Percentiles rank a stretch among this genome's conserved stretches.
These are phyloP conservation scores for Colletes gigas DNA, from an alignment of 1,140 invertebrate species.

Conservation along the genomic window DNA sequence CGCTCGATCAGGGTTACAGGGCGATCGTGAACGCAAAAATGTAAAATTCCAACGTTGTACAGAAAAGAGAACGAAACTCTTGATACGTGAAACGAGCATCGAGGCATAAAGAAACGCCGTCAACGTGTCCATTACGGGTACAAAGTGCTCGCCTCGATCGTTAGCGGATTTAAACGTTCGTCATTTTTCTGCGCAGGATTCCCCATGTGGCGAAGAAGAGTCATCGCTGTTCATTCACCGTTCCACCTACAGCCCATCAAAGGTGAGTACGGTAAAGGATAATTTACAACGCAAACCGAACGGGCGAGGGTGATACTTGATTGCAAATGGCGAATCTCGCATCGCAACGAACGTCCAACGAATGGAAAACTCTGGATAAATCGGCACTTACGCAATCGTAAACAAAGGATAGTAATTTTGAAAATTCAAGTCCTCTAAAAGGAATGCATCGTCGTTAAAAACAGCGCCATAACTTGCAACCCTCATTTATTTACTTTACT, in stretches of 20 bases:
- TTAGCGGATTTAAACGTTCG: not conserved
- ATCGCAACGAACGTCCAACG: not conserved
- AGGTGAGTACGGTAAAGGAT: constrained; percentile 68
- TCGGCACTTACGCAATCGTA: not conserved
- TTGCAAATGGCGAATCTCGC: constrained; percentile 5
- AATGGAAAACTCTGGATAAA: not conserved
- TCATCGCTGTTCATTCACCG: constrained; percentile 65
- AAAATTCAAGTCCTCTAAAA: no score
- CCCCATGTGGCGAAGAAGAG: constrained; percentile 73
- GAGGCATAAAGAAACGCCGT: not conserved
- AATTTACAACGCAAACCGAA: constrained; percentile 45
- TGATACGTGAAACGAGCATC: not conserved
- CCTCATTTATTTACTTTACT: no score
- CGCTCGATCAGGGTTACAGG: not conserved
- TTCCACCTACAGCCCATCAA: constrained; percentile 60
- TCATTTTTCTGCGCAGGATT: constrained; percentile 68
- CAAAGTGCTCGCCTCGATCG: not conserved
- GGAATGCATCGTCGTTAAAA: no score
- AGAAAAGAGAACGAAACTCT: not conserved
- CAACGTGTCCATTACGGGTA: not conserved
- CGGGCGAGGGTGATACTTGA: constrained; percentile 10
- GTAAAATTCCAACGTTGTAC: not conserved
- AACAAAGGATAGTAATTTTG: no score
- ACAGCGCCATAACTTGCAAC: no score
- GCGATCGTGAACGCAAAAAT: not conserved